phyloP scores from a whole-genome alignment of 2,888 invertebrate genomes.

The Acanthosepion esculentum region DNA sequence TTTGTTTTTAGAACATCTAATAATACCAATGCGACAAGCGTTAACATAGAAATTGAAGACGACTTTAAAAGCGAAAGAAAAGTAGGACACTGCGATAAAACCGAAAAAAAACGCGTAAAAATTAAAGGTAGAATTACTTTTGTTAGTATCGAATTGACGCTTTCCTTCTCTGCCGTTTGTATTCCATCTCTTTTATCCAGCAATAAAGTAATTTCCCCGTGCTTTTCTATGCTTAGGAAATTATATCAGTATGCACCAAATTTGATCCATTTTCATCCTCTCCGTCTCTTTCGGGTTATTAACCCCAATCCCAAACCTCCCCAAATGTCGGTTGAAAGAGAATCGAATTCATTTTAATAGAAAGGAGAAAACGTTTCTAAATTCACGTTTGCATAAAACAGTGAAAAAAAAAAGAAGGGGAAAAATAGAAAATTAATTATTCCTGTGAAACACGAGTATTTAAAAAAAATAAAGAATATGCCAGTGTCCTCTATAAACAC shows the following conservation, averaged over 20 bases:
- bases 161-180: background rate
- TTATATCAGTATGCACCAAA: too few species aligned
- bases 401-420: background rate
- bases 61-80: background rate
- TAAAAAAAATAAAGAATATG: too few species aligned
- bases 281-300: too few species aligned
- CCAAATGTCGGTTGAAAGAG: background rate
- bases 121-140: background rate
- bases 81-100: conserved; percentile 33
- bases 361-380: background rate
- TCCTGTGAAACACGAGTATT: too few species aligned
- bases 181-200: background rate
- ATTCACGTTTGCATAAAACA: background rate
- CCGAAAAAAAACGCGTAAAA: background rate
- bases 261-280: too few species aligned
- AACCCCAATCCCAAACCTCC: background rate
- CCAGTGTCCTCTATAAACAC: too few species aligned
- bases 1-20: background rate
- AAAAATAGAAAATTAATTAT: background rate
- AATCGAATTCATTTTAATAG: background rate
- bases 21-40: background rate
- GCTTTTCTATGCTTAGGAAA: too few species aligned
- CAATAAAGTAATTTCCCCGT: background rate
- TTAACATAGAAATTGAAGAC: background rate
- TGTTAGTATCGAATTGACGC: background rate